Conservation (phyloP, 2,113 vertebrate genomes). For the Rhinogobius similis region DNA sequence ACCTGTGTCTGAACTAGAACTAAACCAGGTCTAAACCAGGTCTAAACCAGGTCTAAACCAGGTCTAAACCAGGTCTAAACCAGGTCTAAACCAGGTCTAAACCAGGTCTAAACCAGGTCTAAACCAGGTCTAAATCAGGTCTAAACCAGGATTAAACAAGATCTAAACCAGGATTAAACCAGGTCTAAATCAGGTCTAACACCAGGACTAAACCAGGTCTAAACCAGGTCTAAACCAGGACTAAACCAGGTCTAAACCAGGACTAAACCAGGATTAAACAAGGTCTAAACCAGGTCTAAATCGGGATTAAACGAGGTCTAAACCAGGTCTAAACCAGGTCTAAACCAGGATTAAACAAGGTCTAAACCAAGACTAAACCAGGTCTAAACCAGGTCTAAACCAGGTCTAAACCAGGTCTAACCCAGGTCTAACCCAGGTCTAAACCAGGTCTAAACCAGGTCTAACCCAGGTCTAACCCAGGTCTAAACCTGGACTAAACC, state of each 20-base stretch:
- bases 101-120: background rate
- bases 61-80: background rate
- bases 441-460: background rate
- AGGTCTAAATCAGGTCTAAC: too few relatives aligned
- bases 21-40: background rate
- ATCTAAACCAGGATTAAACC: background rate
- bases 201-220: slow-evolving; percentile 1
- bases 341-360: too few relatives aligned
- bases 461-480: background rate
- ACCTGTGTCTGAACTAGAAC: too few relatives aligned
- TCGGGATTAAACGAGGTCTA: too few relatives aligned
- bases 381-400: background rate
- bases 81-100: background rate
- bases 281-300: too few relatives aligned
- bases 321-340: too few relatives aligned
- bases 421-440: background rate
- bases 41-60: background rate
- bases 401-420: background rate
- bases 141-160: background rate
- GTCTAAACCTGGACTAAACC: background rate
- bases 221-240: background rate
- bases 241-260: background rate
- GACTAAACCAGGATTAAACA: background rate
- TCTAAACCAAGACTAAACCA: background rate
- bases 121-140: background rate